Percentiles rank a stretch among this genome's conserved stretches.
Evolutionary conservation across 2,113 vertebrate species (phyloP).

Genomic region (Alces alces): DNA sequence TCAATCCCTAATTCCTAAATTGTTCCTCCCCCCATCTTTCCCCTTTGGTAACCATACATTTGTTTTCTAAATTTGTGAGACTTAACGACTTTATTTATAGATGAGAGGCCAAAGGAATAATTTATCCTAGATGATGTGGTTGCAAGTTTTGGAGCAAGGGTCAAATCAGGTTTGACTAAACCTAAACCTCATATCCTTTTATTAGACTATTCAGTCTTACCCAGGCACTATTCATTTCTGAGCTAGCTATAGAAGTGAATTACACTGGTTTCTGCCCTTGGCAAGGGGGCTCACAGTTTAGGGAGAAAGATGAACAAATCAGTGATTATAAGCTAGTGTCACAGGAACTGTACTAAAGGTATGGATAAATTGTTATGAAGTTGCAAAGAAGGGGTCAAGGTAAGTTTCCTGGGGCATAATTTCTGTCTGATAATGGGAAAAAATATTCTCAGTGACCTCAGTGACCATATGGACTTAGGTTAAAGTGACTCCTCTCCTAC

Average conservation of each 20-base stretch:
- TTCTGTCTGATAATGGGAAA: background rate
- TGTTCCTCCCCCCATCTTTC: background rate
- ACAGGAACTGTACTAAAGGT: background rate
- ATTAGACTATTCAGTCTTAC: background rate
- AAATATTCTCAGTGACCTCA: background rate
- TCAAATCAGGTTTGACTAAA: background rate
- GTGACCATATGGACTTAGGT: background rate
- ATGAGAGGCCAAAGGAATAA: background rate
- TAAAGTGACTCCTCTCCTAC: background rate
- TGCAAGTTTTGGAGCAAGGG: background rate
- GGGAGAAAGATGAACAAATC: background rate
- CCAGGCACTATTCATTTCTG: background rate
- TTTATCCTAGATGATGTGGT: background rate
- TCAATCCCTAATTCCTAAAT: background rate
- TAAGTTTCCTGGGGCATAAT: background rate
- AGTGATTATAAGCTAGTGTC: background rate
- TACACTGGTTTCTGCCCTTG: background rate
- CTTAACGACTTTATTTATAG: background rate
- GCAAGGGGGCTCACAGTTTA: background rate
- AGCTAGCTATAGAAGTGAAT: background rate
- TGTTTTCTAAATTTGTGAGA: background rate
- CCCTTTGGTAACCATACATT: background rate
- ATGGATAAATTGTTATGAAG: background rate
- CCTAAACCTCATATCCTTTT: background rate
- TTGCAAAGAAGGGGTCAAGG: background rate